These are phyloP conservation scores for Tineola bisselliella DNA, from an alignment of 2,888 invertebrate species.

Conservation along the genomic window DNA sequence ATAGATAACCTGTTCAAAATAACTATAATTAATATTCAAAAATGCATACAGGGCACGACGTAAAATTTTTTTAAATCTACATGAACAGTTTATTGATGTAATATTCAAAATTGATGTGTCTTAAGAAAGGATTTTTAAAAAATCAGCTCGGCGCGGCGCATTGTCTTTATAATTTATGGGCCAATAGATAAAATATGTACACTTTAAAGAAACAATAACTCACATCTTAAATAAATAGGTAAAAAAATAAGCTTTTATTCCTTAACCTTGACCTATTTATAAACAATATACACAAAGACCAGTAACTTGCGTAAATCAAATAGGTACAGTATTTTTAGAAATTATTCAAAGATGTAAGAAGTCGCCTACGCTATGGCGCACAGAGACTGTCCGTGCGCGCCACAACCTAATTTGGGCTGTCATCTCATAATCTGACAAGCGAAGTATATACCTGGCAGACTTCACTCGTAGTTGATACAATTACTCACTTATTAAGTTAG, in stretches of 20 bases:
- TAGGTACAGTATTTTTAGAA: neutral
- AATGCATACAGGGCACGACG: too few species aligned
- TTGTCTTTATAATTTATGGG: too few species aligned
- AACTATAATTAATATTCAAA: too few species aligned
- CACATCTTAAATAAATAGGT: too few species aligned
- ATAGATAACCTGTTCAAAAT: too few species aligned
- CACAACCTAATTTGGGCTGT: constrained; percentile 13
- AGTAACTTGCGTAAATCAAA: neutral
- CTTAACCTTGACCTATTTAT: neutral
- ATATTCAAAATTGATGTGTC: too few species aligned
- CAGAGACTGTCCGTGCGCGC: neutral
- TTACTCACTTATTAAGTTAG: neutral
- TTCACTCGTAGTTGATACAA: neutral
- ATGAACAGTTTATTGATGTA: too few species aligned
- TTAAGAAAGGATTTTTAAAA: too few species aligned
- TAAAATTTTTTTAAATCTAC: too few species aligned
- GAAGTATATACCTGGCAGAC: constrained; percentile 10
- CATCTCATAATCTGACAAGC: constrained; percentile 13
- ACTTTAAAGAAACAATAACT: too few species aligned
- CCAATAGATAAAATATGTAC: too few species aligned
- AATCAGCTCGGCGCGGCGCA: too few species aligned
- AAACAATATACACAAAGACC: neutral
- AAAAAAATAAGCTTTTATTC: neutral
- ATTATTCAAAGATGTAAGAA: neutral
- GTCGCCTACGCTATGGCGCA: neutral